Evolutionary conservation across 1,140 invertebrate genomes (phyloP), one percentile per base, ranked within the genome.

Genomic region (Drosophila yakuba): DNA sequence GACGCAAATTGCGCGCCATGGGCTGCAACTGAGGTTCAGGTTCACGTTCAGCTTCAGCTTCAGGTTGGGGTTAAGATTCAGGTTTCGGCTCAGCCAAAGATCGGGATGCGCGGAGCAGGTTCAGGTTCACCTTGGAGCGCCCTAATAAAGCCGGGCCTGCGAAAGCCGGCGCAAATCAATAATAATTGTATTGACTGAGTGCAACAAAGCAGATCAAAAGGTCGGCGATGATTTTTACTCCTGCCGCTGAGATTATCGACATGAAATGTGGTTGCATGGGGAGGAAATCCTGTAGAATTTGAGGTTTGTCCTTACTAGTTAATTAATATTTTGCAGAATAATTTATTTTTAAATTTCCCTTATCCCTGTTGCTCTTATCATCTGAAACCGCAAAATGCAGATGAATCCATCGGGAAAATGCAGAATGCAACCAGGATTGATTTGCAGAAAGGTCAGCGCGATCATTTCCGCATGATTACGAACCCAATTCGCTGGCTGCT

Each of bases 401-500:
- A 39, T 39, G 38, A 3, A 12, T 36, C 25, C 6, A 25, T 25
- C 54, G 28, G 23, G 20, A 12, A 48, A 50, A 36, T 28, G 15
- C 39, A 69, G 47, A 55, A 59, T 55, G 10, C 35, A 48, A n/a
- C 8, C 36, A n/a, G 15, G 32, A 63, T 57, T 48, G 67, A 84
- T 69, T 75, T 84, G 78, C 78, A 59, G 72, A 91, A 91, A 91
- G 88, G 88, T 91, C 88, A 84, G 75, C 67, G 78, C 72, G 88
- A 88, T 91, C 88, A 91, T 91, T 91, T 91, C 88, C 88, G 88
- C 88, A 91, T 91, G 80, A 91, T 91, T 84, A 77, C 88, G 76
- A 91, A 82, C 77, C 56, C 78, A 76, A 81, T 81, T 77, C 83
- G 51, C 62, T 88, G 41, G 51, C 66, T 58, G 45, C 41, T 76